These are phyloP conservation scores for Edolisoma coerulescens DNA, from an alignment of 2,113 vertebrate genomes.

Conservation along the genomic window DNA sequence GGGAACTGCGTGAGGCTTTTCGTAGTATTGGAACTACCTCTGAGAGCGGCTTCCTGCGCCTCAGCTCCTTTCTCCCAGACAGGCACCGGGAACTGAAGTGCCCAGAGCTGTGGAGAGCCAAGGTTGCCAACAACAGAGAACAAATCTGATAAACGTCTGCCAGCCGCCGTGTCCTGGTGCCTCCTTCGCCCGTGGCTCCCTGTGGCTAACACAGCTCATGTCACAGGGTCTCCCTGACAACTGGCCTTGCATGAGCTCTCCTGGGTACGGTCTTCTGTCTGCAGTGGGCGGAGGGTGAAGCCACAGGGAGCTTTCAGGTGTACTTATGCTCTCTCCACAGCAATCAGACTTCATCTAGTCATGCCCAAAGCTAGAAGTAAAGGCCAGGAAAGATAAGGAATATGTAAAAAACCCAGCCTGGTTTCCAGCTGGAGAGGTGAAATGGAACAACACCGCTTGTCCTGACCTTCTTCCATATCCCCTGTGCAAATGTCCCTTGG, in stretches of 20 bases:
- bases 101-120: neutral
- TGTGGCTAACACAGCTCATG: neutral
- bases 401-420: neutral
- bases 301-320: neutral
- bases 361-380: neutral
- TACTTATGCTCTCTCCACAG: neutral
- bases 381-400: neutral
- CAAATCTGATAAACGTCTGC: neutral
- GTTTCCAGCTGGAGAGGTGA: neutral
- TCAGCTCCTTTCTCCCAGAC: neutral
- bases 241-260: neutral
- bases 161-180: neutral
- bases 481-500: neutral
- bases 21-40: neutral
- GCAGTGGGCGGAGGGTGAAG: neutral
- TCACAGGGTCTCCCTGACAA: neutral
- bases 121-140: neutral
- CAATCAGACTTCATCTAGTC: neutral
- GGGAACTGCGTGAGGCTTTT: neutral
- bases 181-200: neutral
- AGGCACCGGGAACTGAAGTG: neutral
- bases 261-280: neutral
- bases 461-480: neutral
- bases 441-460: neutral
- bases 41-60: neutral